Conservation (phyloP, 1,140 invertebrate species). For the Meloidogyne exigua region DNA sequence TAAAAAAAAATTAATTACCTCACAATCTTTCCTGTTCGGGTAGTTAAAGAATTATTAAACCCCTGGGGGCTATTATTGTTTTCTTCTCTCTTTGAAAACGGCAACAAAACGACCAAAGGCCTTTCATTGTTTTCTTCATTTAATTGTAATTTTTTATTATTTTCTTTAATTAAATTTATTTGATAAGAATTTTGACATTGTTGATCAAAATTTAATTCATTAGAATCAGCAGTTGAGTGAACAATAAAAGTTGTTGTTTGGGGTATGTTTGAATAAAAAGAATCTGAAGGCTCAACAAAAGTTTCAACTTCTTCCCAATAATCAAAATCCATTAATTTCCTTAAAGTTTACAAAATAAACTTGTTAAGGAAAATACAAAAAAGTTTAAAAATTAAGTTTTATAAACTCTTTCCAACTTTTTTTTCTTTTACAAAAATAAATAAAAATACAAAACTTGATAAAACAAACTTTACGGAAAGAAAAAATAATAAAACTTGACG, state of each 20-base stretch:
- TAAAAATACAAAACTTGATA: too few relatives aligned
- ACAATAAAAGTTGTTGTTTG: not conserved
- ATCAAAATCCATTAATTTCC: constrained; percentile 14
- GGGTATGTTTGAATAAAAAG: not conserved
- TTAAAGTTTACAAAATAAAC: too few relatives aligned
- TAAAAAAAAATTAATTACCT: too few relatives aligned
- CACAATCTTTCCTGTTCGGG: not conserved
- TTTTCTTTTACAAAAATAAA: too few relatives aligned
- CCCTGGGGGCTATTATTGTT: not conserved
- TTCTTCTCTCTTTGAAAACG: not conserved
- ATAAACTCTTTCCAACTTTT: too few relatives aligned
- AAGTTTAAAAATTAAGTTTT: too few relatives aligned
- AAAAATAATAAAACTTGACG: too few relatives aligned
- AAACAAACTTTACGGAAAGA: too few relatives aligned
- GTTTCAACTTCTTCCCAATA: constrained; percentile 17
- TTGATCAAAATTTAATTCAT: not conserved
- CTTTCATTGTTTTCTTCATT: not conserved
- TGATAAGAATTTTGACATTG: not conserved
- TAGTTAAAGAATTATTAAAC: not conserved
- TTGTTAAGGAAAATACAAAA: too few relatives aligned
- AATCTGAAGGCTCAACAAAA: not conserved
- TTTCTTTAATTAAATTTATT: not conserved
- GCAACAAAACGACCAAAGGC: not conserved
- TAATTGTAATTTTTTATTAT: too few relatives aligned
- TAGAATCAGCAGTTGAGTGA: not conserved